Percentiles rank a stretch among this genome's conserved stretches.
Evolutionary conservation across 2,888 invertebrate genomes (phyloP).

Genomic region (Proisotoma minuta): DNA sequence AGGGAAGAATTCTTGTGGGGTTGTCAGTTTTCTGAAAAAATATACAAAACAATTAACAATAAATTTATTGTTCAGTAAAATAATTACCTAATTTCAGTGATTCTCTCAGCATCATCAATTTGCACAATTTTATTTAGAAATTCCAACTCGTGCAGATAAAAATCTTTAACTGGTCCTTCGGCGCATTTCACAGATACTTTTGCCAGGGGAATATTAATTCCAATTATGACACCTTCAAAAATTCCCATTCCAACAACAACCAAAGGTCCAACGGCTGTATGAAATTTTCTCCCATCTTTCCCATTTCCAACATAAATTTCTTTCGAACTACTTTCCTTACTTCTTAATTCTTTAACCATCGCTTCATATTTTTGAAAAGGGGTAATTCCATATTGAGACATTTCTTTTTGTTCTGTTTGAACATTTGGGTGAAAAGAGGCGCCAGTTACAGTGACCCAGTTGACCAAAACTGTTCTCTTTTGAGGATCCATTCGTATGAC

Average conservation of each 20-base stretch:
- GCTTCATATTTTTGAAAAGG: no score
- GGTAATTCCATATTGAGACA: conserved; percentile 11
- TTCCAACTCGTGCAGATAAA: conserved; percentile 4
- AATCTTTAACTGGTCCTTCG: conserved; percentile 7
- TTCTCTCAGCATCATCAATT: not conserved
- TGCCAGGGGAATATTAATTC: not conserved
- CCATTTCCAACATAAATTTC: no score
- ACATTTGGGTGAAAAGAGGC: no score
- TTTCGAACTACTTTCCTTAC: no score
- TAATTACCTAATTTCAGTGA: not conserved
- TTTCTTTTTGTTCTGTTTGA: not conserved
- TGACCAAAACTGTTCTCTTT: not conserved
- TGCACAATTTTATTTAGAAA: not conserved
- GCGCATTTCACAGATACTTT: conserved; percentile 9
- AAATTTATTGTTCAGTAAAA: not conserved
- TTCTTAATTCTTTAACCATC: no score
- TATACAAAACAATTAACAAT: not conserved
- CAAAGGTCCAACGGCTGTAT: no score
- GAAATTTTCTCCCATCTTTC: no score
- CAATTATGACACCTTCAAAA: conserved; percentile 4
- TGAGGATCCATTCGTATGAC: not conserved
- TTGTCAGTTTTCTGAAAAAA: not conserved
- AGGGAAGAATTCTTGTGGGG: not conserved
- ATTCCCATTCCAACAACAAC: not conserved
- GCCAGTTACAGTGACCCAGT: not conserved